Evolutionary conservation across 2,113 vertebrate genomes (phyloP).

Genomic region (Perognathus longimembris): DNA sequence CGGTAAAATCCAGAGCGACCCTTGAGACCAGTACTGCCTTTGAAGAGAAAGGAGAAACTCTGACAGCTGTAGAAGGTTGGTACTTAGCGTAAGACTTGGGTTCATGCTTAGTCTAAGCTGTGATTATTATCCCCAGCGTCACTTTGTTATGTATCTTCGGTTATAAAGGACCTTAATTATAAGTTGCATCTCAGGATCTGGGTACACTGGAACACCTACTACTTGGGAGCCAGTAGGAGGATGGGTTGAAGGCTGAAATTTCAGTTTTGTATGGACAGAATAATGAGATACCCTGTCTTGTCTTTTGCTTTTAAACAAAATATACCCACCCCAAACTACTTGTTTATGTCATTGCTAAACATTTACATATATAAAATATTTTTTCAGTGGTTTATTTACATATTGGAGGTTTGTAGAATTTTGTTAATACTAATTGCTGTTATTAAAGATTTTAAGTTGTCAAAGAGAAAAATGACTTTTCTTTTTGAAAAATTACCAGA

Average conservation of each 20-base stretch:
- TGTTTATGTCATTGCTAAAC: conserved; percentile 21
- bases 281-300: background rate
- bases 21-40: conserved; percentile 61
- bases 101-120: background rate
- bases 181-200: background rate
- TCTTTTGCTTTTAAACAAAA: no score
- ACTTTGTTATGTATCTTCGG: conserved; percentile 15
- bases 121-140: background rate
- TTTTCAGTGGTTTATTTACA: background rate
- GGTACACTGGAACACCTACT: background rate
- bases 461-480: conserved; percentile 32
- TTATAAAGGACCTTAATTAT: conserved; percentile 15
- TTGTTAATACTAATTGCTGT: conserved; percentile 21
- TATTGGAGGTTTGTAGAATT: conserved; percentile 3
- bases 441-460: background rate
- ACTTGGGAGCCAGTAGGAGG: background rate
- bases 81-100: conserved; percentile 18
- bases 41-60: conserved; percentile 88
- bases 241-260: background rate
- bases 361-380: background rate
- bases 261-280: background rate
- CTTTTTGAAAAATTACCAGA: conserved; percentile 28
- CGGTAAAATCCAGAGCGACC: conserved; percentile 53
- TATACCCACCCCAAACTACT: background rate
- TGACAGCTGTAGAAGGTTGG: conserved; percentile 89